phyloP scores from a whole-genome alignment of 2,113 vertebrate species.

The Lamprotornis superbus region DNA sequence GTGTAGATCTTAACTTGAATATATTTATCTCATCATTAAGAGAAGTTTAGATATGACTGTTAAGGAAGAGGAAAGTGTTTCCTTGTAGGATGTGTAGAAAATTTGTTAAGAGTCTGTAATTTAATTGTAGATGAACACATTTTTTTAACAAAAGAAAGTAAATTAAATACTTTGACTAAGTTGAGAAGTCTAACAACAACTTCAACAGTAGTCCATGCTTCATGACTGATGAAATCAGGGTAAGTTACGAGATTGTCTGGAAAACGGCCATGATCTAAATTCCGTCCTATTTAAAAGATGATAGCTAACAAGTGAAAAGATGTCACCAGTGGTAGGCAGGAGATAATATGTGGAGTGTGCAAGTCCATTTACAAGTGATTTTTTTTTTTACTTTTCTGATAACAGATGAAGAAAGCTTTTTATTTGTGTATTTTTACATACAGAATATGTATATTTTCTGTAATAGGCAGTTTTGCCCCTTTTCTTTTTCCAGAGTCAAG shows the following conservation, averaged over 20 bases:
- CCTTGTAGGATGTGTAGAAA: not conserved
- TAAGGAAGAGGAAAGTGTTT: not conserved
- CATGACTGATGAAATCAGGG: not conserved
- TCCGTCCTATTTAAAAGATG: not conserved
- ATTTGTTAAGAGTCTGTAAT: not conserved
- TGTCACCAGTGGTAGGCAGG: not conserved
- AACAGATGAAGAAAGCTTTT: not conserved
- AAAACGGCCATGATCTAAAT: not conserved
- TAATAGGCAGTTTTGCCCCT: not conserved
- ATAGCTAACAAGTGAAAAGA: not conserved
- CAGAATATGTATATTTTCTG: not conserved
- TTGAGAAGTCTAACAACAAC: not conserved
- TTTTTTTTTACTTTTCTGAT: not conserved
- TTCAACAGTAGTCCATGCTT: not conserved
- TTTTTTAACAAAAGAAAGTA: not conserved
- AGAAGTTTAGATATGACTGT: not conserved
- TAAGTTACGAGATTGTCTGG: not conserved
- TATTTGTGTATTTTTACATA: not conserved
- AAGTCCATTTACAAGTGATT: not conserved
- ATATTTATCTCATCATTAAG: not conserved
- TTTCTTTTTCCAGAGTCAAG: conserved; percentile 74
- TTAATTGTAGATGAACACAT: not conserved
- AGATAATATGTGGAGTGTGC: not conserved
- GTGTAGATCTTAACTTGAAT: not conserved
- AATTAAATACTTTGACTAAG: not conserved